Percentiles rank a stretch among this genome's conserved stretches.
Conservation (phyloP, 2,888 invertebrate genomes). For the Phaonia tiefii region DNA sequence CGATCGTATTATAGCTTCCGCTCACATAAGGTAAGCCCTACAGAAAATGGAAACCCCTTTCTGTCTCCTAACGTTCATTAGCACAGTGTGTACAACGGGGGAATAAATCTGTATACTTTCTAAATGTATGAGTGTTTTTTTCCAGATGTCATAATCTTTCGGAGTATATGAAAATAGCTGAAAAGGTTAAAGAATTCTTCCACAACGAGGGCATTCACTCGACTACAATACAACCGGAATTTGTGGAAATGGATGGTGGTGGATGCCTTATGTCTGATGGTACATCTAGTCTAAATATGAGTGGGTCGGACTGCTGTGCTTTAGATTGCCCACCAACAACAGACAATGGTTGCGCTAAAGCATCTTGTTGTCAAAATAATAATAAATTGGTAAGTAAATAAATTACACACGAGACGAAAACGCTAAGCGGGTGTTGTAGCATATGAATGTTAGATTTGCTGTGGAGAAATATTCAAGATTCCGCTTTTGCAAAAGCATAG, state of each 20-base stretch:
- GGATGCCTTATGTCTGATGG: constrained; percentile 80
- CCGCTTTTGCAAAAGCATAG: no score
- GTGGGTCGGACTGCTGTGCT: constrained; percentile 86
- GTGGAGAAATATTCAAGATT: no score
- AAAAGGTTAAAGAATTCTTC: constrained; percentile 97
- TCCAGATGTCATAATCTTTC: constrained; percentile 92
- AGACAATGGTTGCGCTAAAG: constrained; percentile 90
- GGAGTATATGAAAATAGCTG: constrained; percentile 98
- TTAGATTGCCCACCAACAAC: constrained; percentile 94
- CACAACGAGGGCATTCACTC: constrained; percentile 99
- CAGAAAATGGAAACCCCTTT: background rate
- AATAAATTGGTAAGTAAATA: constrained; percentile 76
- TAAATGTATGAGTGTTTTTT: background rate
- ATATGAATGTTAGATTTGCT: no score
- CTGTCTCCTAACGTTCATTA: background rate
- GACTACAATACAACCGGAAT: constrained; percentile 99
- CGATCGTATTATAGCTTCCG: constrained; percentile 97
- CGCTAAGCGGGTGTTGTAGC: no score
- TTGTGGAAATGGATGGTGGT: constrained; percentile 88
- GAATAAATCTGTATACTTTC: background rate
- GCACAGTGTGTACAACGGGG: background rate
- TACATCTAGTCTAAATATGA: constrained; percentile 81
- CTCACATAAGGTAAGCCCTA: constrained; percentile 92
- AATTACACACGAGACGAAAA: background rate
- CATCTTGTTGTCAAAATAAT: constrained; percentile 88